Evolutionary conservation across 2,888 invertebrate genomes (phyloP), one percentile per base, ranked within the genome.

Genomic region (Andrena hattorfiana): DNA sequence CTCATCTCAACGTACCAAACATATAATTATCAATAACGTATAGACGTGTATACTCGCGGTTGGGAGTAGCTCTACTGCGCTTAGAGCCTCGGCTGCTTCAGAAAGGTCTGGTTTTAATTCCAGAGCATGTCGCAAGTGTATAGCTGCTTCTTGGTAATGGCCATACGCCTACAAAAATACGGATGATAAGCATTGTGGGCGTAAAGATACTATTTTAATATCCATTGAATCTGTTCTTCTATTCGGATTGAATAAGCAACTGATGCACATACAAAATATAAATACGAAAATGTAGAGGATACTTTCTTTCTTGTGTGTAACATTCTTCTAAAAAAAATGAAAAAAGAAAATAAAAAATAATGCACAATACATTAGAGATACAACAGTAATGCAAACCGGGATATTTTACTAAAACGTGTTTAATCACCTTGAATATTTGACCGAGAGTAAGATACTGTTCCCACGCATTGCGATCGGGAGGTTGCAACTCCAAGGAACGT

Each of bases 391-490:
- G 8, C 0, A 62, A 20, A 48, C 10, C 35, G 16, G 13, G 66
- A 59, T 56, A 48, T n/a, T 8, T 59, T 26, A 8, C 6, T 28
- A 56, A 35, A 63, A 67, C 49, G 51, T 63, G 48, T 62, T 70
- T 20, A 49, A 23, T 69, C 81, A 94, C 94, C 94, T 98, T 98
- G 92, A 98, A 97, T 93, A 98, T 98, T 94, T 98, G 98, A 6
- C 98, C 98, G 73, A 98, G 95, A 6, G 98, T 98, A 93, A 98
- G 97, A 94, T 98, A 98, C 94, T 98, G 98, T 92, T 97, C 97
- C 98, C 98, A 98, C 2, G 98, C 97, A 92, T 97, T 97, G 91
- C 97, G 97, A 92, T 97, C 97, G 0, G 97, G 97, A 35, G 97
- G 96, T 93, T 97, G 97, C 77, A 98, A 96, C 91, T 97, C 97